Percentiles rank a stretch among this genome's conserved stretches.
These are phyloP conservation scores for Cactoblastis cactorum DNA, from an alignment of 2,888 invertebrate species.

Conservation along the genomic window DNA sequence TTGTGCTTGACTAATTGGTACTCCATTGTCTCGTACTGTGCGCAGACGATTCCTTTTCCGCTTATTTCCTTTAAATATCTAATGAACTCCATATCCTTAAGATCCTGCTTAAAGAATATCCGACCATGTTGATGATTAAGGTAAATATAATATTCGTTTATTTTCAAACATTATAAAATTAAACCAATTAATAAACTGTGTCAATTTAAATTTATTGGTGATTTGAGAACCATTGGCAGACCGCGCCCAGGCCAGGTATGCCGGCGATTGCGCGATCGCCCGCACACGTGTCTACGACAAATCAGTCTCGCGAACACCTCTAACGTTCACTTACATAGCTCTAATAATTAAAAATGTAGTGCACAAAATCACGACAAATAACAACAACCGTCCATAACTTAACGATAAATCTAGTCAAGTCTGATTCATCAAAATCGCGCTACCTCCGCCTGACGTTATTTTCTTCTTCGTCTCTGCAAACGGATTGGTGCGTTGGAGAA, in stretches of 20 bases:
- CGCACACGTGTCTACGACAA: constrained; percentile 55
- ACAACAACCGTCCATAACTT: background rate
- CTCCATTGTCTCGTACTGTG: constrained; percentile 27
- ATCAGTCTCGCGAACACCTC: constrained; percentile 26
- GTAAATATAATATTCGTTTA: background rate
- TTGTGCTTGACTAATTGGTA: constrained; percentile 32
- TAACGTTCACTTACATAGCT: constrained; percentile 16
- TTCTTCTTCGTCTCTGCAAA: constrained; percentile 63
- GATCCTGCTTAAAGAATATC: background rate
- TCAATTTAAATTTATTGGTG: constrained; percentile 46
- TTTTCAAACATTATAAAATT: constrained; percentile 8
- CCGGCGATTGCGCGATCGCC: constrained; percentile 52
- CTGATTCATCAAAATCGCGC: constrained; percentile 17
- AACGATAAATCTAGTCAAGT: background rate
- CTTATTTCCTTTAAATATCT: constrained; percentile 2
- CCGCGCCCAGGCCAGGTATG: constrained; percentile 65
- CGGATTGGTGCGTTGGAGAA: constrained; percentile 66
- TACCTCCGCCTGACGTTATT: constrained; percentile 50
- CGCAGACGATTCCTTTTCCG: constrained; percentile 16
- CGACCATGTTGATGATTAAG: background rate
- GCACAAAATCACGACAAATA: background rate
- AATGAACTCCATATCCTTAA: background rate
- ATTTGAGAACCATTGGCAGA: constrained; percentile 49
- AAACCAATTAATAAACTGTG: constrained; percentile 25
- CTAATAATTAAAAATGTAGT: constrained; percentile 13